Percentiles rank a stretch among this genome's conserved stretches.
phyloP scores from a whole-genome alignment of 30 jellyfish, hydroid and myxozoan genomes.

The Pelagia noctiluca region DNA sequence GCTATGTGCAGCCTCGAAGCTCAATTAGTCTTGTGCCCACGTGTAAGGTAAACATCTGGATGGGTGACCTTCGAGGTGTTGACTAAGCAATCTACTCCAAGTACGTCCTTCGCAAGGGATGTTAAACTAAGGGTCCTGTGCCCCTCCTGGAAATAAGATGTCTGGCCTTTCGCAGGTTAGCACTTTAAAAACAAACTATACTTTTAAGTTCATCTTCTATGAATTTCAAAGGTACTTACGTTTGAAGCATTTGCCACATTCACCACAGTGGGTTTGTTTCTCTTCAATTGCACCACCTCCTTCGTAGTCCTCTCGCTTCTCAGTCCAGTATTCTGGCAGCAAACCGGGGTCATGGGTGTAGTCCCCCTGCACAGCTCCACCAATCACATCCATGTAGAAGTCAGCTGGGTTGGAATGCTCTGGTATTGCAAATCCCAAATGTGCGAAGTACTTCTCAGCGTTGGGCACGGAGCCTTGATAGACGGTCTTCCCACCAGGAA shows the following conservation, averaged over 20 bases:
- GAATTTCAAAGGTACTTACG: too few relatives aligned
- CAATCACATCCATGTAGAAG: constrained; percentile 69
- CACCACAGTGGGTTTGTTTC: background rate
- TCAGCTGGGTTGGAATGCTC: constrained; percentile 72
- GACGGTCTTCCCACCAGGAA: constrained; percentile 69
- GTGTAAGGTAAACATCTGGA: too few relatives aligned
- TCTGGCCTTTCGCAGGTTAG: too few relatives aligned
- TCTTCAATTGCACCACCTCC: background rate
- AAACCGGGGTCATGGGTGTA: constrained; percentile 47
- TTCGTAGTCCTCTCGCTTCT: constrained; percentile 7
- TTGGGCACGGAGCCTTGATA: constrained; percentile 54
- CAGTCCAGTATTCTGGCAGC: constrained; percentile 52
- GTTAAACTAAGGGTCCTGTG: too few relatives aligned
- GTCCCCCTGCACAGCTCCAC: constrained; percentile 54
- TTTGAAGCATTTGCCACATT: constrained; percentile 24
- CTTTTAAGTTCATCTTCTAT: too few relatives aligned
- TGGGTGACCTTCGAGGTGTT: too few relatives aligned
- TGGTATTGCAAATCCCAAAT: constrained; percentile 43
- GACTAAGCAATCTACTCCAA: too few relatives aligned
- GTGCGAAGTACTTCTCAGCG: constrained; percentile 46
- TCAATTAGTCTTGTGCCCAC: too few relatives aligned
- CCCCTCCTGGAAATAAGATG: too few relatives aligned
- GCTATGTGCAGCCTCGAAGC: too few relatives aligned
- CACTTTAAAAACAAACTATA: too few relatives aligned
- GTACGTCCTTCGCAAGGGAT: too few relatives aligned